Evolutionary conservation across 2,888 invertebrate species (phyloP), one percentile per base, ranked within the genome.

Genomic region (Sminthurides aquaticus): DNA sequence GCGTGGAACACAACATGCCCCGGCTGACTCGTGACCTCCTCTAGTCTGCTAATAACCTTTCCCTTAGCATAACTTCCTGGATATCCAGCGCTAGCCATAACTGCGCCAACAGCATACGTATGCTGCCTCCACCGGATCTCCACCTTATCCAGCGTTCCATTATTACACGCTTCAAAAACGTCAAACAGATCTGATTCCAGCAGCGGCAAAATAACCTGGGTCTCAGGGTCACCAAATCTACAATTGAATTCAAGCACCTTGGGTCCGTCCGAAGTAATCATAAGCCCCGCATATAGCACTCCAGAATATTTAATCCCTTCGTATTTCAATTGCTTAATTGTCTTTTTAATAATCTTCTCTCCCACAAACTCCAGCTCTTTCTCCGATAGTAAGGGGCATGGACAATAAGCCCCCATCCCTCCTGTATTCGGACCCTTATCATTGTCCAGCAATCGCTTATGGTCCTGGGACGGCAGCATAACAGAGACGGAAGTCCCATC

Each of bases 201-300:
- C 22, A 98, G 80, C 0, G 95, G 91, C 76, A 98, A 82, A 66
- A 98, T 84, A 0, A 96, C 95, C 83, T 99, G 93, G 0, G 97
- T 96, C 81, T 99, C 98, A 0, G 98, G 99, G 82, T 99, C 98
- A 0, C 98, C 99, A 79, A 99, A 97, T 59, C 99, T 85, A 75
- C 96, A 96, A 79, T 99, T 99, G 79, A 91, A 99, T 80, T 99
- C 99, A 66, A 99, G 80, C 0, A 95, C 91, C 81, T 89, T 88
- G 0, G 94, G 91, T 0, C 96, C 96, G n/a, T 87, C 82, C 60
- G 84, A 82, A 0, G 97, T 96, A 49, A 99, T 79, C 93, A 99
- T 99, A 70, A 99, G 79, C 0, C 99, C 99, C 55, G 96, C 97
- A 81, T 96, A 99, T 2, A 99, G 80, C 0, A 97, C 88, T 69